These are phyloP conservation scores for Caenorhabditis inopinata DNA, from an alignment of 1,140 invertebrate species.

Conservation along the genomic window DNA sequence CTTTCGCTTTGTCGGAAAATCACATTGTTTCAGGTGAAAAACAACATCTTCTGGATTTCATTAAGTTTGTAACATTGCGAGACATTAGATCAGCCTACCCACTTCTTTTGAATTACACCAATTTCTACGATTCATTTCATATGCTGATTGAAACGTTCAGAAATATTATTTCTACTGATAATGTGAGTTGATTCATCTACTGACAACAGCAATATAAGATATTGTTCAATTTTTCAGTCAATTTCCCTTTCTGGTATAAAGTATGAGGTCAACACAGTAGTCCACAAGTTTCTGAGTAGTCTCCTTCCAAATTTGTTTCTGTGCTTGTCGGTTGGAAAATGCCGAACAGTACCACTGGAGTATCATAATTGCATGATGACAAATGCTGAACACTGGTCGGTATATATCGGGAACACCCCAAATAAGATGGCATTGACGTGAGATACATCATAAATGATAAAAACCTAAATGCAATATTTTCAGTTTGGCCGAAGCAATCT, in stretches of 20 bases:
- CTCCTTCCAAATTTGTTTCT: neutral
- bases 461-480: neutral
- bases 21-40: neutral
- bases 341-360: neutral
- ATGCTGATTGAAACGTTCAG: neutral
- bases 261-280: neutral
- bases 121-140: neutral
- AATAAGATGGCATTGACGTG: constrained; percentile 11
- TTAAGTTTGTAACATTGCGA: neutral
- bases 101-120: neutral
- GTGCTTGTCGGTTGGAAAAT: constrained; percentile 10
- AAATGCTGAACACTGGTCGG: neutral
- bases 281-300: neutral
- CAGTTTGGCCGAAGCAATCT: neutral
- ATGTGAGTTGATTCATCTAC: neutral
- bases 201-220: neutral
- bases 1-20: no score
- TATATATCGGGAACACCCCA: neutral
- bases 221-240: neutral
- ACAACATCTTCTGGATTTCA: neutral
- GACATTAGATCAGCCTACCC: neutral
- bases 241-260: neutral
- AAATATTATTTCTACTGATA: neutral
- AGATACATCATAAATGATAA: neutral
- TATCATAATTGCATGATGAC: constrained; percentile 17